These are phyloP conservation scores for Peromyscus melanophrys DNA, from an alignment of 2,797 vertebrate genomes.

Conservation along the genomic window DNA sequence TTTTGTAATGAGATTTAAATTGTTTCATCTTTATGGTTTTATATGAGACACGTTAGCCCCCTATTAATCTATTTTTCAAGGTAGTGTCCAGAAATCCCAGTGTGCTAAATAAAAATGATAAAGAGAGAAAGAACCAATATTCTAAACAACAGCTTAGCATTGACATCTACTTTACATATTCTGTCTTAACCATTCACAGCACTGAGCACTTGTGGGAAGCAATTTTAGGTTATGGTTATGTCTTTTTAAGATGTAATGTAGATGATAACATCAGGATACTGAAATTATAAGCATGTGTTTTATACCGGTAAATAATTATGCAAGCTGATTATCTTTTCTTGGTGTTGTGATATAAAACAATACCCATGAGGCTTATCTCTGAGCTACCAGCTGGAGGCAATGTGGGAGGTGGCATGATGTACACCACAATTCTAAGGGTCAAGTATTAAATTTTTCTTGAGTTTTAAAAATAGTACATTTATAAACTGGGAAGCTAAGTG, in stretches of 20 bases:
- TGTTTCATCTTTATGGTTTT: constrained; percentile 23
- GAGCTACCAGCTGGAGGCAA: neutral
- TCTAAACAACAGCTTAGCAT: neutral
- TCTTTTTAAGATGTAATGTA: neutral
- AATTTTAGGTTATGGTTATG: neutral
- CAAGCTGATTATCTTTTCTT: neutral
- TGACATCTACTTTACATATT: neutral
- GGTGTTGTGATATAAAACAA: neutral
- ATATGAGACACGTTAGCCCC: neutral
- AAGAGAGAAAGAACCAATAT: neutral
- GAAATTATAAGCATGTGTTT: neutral
- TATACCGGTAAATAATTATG: neutral
- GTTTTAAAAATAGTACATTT: constrained; percentile 1
- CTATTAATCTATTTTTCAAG: constrained; percentile 49
- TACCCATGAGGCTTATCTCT: neutral
- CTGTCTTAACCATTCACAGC: neutral
- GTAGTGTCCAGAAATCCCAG: neutral
- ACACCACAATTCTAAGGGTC: neutral
- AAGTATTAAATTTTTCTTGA: neutral
- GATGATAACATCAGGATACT: constrained; percentile 12
- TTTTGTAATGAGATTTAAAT: constrained; percentile 7
- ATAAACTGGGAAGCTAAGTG: neutral
- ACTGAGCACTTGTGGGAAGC: constrained; percentile 12
- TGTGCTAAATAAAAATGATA: neutral
- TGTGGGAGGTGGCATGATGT: neutral